These are phyloP conservation scores for Hemiscyllium ocellatum DNA, from an alignment of 2,113 vertebrate species.

Conservation along the genomic window DNA sequence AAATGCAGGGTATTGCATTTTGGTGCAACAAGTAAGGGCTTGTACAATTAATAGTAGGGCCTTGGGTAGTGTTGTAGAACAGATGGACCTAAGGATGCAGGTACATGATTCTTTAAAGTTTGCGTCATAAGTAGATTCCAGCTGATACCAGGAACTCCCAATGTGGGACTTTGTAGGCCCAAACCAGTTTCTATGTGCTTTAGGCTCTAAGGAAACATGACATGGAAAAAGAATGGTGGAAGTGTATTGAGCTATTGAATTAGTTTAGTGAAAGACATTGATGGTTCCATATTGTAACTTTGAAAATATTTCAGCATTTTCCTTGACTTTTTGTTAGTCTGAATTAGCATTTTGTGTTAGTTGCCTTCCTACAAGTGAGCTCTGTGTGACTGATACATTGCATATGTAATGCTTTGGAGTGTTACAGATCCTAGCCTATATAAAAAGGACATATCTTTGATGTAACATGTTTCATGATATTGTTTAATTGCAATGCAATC, in stretches of 20 bases:
- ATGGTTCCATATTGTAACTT: background rate
- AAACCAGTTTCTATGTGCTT: no score
- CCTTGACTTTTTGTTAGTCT: background rate
- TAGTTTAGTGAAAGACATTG: background rate
- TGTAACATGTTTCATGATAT: background rate
- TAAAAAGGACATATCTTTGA: background rate
- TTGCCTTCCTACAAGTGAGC: background rate
- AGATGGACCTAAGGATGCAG: no score
- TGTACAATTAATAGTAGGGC: no score
- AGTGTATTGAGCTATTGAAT: background rate
- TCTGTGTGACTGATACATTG: background rate
- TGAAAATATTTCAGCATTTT: background rate
- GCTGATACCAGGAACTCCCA: background rate
- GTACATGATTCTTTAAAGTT: no score
- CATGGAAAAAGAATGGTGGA: background rate
- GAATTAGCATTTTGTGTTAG: background rate
- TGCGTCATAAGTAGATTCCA: background rate
- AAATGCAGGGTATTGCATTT: no score
- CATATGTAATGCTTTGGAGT: background rate
- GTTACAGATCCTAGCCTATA: background rate
- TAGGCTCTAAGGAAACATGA: background rate
- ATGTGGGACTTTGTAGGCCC: background rate
- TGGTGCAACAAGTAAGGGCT: no score
- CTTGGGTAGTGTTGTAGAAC: no score
- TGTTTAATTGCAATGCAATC: background rate